Conservation (phyloP, 2,797 vertebrate genomes). For the Intellagama lesueurii region DNA sequence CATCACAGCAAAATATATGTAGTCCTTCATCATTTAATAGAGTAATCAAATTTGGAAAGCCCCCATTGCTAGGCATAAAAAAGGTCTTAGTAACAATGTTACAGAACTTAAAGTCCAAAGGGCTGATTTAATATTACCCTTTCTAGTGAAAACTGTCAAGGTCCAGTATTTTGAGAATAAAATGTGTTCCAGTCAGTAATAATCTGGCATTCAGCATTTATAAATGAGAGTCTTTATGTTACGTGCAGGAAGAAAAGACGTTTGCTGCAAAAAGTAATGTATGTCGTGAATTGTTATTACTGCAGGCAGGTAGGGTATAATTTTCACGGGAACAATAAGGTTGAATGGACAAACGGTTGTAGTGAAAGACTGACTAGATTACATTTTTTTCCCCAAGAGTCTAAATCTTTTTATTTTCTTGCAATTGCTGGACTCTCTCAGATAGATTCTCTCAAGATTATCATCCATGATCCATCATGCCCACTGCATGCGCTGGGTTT, state of each 20-base stretch:
- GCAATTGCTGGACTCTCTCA: slow-evolving; percentile 31
- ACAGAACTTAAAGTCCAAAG: not conserved
- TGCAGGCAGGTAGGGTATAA: slow-evolving; percentile 28
- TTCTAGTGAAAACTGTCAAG: slow-evolving; percentile 41
- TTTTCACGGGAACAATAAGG: slow-evolving; percentile 34
- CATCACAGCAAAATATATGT: not conserved
- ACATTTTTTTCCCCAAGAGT: slow-evolving; percentile 42
- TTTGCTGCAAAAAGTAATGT: slow-evolving; percentile 38
- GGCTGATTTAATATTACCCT: slow-evolving; percentile 37
- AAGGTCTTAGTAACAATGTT: slow-evolving; percentile 19
- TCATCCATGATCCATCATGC: not conserved
- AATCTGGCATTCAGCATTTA: slow-evolving; percentile 33
- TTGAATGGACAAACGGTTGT: slow-evolving; percentile 12
- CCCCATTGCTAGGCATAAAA: not conserved
- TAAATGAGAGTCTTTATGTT: slow-evolving; percentile 34
- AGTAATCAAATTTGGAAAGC: not conserved
- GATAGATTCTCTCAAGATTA: not conserved
- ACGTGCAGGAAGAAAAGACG: slow-evolving; percentile 41
- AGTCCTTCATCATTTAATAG: slow-evolving; percentile 7
- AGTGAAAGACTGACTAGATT: slow-evolving; percentile 40
- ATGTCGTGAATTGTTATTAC: slow-evolving; percentile 32
- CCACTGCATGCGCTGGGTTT: not conserved
- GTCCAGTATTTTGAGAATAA: slow-evolving; percentile 31
- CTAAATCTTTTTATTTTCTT: slow-evolving; percentile 37
- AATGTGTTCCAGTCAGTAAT: slow-evolving; percentile 36